Evolutionary conservation across 1,140 invertebrate genomes (phyloP).

Genomic region (Pseudobourletiella spinata): DNA sequence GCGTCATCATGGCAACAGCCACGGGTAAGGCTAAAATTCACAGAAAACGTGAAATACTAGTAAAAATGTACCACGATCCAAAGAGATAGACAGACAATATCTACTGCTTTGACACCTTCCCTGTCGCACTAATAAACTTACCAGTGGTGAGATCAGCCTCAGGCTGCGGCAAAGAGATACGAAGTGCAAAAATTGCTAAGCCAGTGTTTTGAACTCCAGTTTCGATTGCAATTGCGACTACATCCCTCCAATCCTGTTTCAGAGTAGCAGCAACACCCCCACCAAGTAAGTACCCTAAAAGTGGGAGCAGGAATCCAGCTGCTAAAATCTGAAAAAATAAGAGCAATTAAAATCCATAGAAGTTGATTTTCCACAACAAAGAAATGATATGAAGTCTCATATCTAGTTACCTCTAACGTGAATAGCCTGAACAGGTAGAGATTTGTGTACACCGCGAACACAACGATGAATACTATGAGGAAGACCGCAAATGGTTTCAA

Average conservation of each 20-base stretch:
- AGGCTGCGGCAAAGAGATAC: slow-evolving; percentile 58
- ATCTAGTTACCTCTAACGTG: slow-evolving; percentile 64
- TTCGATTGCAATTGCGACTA: slow-evolving; percentile 80
- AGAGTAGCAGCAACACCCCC: slow-evolving; percentile 51
- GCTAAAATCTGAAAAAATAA: slow-evolving; percentile 67
- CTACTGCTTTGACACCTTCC: too few species aligned
- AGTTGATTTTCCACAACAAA: too few species aligned
- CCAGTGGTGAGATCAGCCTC: slow-evolving; percentile 71
- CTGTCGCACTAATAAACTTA: slow-evolving; percentile 38
- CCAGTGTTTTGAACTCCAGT: slow-evolving; percentile 93
- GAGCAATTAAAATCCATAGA: too few species aligned
- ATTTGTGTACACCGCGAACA: slow-evolving; percentile 87
- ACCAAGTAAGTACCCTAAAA: slow-evolving; percentile 73
- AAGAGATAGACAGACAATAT: too few species aligned
- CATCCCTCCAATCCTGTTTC: slow-evolving; percentile 54
- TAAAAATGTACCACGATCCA: too few species aligned
- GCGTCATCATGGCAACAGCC: slow-evolving; percentile 85
- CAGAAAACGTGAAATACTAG: too few species aligned
- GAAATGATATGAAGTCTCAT: too few species aligned
- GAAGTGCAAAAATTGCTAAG: slow-evolving; percentile 53
- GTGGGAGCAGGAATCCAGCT: slow-evolving; percentile 74
- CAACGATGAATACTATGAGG: slow-evolving; percentile 76
- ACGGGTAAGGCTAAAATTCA: slow-evolving; percentile 74
- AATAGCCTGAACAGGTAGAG: slow-evolving; percentile 82
- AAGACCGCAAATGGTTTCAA: slow-evolving; percentile 76